A percentile compares a stretch with the other conserved stretches of the same genome.
phyloP scores from a whole-genome alignment of 2,888 invertebrate genomes.

The Andrena fulva region DNA sequence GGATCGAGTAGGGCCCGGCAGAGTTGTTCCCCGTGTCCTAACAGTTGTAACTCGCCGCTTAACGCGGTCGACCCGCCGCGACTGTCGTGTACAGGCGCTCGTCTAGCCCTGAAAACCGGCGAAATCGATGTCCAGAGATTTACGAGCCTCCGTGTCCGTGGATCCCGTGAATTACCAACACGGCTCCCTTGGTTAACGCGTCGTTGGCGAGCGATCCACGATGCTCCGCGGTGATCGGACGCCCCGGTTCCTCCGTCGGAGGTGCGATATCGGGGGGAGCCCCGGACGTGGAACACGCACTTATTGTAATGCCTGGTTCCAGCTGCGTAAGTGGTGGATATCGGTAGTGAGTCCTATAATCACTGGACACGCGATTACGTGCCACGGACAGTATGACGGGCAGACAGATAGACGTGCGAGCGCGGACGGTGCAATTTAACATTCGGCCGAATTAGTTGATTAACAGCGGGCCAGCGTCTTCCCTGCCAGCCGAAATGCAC shows the following conservation, averaged over 20 bases:
- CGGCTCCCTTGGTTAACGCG: neutral
- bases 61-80: constrained; percentile 64
- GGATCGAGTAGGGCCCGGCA: constrained; percentile 38
- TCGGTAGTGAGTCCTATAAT: constrained; percentile 77
- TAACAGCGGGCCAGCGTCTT: constrained; percentile 56
- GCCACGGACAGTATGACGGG: constrained; percentile 70
- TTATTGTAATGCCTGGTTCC: constrained; percentile 75
- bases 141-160: constrained; percentile 50
- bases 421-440: constrained; percentile 73
- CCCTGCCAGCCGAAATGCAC: constrained; percentile 2
- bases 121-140: constrained; percentile 72
- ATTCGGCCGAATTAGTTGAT: constrained; percentile 77
- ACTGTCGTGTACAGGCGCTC: constrained; percentile 62
- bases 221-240: neutral
- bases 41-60: constrained; percentile 73
- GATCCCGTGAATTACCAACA: constrained; percentile 56
- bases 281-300: constrained; percentile 61
- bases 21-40: constrained; percentile 67
- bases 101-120: constrained; percentile 69
- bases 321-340: constrained; percentile 67
- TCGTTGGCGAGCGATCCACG: neutral
- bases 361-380: constrained; percentile 76
- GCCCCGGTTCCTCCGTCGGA: neutral
- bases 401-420: constrained; percentile 63
- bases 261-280: constrained; percentile 43